Evolutionary conservation across 2,797 vertebrate species (phyloP).

Genomic region (Amphiprion clarkii): DNA sequence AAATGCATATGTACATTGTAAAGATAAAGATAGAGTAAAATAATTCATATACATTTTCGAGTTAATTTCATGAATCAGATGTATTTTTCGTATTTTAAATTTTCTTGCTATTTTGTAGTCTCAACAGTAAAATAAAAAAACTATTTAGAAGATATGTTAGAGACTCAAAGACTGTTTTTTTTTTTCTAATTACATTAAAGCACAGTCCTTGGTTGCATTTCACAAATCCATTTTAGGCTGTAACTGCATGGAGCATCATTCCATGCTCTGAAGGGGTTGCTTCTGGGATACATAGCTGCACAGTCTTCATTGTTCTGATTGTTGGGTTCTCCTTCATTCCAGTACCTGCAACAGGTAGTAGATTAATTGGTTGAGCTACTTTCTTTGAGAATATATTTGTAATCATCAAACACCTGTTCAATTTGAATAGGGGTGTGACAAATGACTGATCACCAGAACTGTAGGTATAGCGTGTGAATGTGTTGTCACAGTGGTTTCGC

Average conservation of each 20-base stretch:
- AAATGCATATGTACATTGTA: slow-evolving; percentile 47
- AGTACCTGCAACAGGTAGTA: slow-evolving; percentile 71
- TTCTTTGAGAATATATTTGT: no score
- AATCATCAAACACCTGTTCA: no score
- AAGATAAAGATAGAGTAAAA: slow-evolving; percentile 35
- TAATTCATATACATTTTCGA: slow-evolving; percentile 42
- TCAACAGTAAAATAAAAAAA: slow-evolving; percentile 56
- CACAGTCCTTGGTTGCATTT: slow-evolving; percentile 46
- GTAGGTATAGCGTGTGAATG: not conserved
- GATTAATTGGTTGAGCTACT: not conserved
- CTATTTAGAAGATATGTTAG: slow-evolving; percentile 9
- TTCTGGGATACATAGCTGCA: slow-evolving; percentile 69
- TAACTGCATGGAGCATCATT: slow-evolving; percentile 78
- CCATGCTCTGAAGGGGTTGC: slow-evolving; percentile 74
- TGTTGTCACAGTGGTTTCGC: not conserved
- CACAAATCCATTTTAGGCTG: slow-evolving; percentile 82
- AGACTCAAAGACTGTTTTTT: not conserved
- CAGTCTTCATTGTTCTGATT: slow-evolving; percentile 71
- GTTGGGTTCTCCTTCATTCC: slow-evolving; percentile 75
- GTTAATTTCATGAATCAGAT: slow-evolving; percentile 37
- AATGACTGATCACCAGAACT: not conserved
- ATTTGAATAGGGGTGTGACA: no score
- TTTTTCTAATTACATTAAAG: slow-evolving; percentile 10
- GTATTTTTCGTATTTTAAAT: slow-evolving; percentile 48
- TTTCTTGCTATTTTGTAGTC: slow-evolving; percentile 45